phyloP scores from a whole-genome alignment of 2,113 vertebrate genomes.

The Forbesichthys papilliferus region DNA sequence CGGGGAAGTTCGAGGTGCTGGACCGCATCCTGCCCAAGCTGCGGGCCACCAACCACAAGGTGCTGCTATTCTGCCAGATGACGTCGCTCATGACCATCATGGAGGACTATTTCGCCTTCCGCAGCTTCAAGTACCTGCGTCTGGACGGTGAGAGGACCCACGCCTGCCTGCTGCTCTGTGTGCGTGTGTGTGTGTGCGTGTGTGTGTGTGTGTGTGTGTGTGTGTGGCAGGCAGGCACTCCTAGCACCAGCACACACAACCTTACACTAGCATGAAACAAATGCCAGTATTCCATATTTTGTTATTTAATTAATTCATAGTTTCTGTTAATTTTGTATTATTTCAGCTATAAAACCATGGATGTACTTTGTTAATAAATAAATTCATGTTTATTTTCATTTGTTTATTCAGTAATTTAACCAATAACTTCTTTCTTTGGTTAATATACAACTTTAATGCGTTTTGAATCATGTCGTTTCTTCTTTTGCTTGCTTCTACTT shows the following conservation, averaged over 20 bases:
- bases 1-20: conserved; percentile 94
- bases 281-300: no score
- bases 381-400: neutral
- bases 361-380: neutral
- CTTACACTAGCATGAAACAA: no score
- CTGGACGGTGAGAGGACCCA: conserved; percentile 84
- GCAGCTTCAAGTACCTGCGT: conserved; percentile 94
- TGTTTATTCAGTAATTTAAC: neutral
- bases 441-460: neutral
- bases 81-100: conserved; percentile 99
- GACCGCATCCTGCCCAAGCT: conserved; percentile 96
- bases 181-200: conserved; percentile 7
- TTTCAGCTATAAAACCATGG: no score
- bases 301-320: no score
- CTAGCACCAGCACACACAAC: no score
- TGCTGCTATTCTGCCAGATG: conserved; percentile 99
- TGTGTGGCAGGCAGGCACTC: no score
- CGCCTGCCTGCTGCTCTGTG: neutral
- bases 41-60: conserved; percentile 91
- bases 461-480: neutral
- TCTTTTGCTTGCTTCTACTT: neutral
- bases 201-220: neutral
- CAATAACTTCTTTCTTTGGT: neutral
- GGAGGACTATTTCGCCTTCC: conserved; percentile 97
- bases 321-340: no score